A percentile compares a stretch with the other conserved stretches of the same genome.
phyloP scores from a whole-genome alignment of 2,888 invertebrate species.

The Anthophora plumipes region DNA sequence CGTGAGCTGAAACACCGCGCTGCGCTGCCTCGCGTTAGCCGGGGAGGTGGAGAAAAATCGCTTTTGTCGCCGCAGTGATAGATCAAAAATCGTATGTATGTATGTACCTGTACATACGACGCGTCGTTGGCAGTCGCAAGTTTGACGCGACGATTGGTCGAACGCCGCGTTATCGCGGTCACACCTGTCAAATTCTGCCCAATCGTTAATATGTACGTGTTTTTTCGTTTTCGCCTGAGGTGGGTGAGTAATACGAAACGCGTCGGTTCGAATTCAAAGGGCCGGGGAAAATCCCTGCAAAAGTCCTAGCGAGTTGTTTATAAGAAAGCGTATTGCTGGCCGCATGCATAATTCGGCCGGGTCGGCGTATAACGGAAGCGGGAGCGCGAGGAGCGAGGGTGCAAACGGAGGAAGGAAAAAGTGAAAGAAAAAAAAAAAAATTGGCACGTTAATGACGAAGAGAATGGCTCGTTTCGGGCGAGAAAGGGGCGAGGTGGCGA shows the following conservation, averaged over 20 bases:
- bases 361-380: constrained; percentile 23
- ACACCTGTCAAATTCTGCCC: constrained; percentile 3
- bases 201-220: constrained; percentile 17
- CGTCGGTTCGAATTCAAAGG: no score
- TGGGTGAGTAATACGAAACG: background rate
- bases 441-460: constrained; percentile 52
- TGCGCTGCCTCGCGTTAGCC: background rate
- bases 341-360: constrained; percentile 35
- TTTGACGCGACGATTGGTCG: constrained; percentile 25
- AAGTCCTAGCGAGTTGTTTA: background rate
- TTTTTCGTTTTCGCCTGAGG: background rate
- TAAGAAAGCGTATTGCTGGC: constrained; percentile 14
- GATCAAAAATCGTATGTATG: constrained; percentile 11
- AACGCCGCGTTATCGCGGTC: constrained; percentile 23
- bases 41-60: background rate
- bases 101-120: background rate
- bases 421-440: constrained; percentile 42
- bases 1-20: background rate
- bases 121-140: constrained; percentile 14
- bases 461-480: constrained; percentile 48
- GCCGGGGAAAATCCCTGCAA: background rate
- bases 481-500: constrained; percentile 9
- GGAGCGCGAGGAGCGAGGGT: background rate
- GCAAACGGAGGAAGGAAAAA: constrained; percentile 28
- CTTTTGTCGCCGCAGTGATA: background rate